Evolutionary conservation across 2,888 invertebrate genomes (phyloP).

Genomic region (Diloba caeruleocephala): DNA sequence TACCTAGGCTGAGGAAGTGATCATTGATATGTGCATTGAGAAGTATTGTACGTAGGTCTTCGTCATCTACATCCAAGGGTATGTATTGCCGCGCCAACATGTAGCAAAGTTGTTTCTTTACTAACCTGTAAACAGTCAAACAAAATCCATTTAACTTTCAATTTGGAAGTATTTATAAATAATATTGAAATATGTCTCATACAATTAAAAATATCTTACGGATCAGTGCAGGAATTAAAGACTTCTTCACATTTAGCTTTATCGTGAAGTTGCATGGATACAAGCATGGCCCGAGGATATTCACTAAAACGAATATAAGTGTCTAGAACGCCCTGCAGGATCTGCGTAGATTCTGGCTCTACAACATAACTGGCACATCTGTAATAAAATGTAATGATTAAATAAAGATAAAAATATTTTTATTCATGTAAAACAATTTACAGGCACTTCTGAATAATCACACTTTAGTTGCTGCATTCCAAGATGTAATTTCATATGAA

Average conservation of each 20-base stretch:
- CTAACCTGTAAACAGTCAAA: constrained; percentile 88
- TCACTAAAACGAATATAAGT: constrained; percentile 96
- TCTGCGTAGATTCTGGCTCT: constrained; percentile 96
- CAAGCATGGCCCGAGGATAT: constrained; percentile 96
- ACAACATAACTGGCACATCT: constrained; percentile 99
- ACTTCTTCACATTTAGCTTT: constrained; percentile 94
- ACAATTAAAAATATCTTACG: constrained; percentile 90
- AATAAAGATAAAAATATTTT: no score
- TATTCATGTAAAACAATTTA: no score
- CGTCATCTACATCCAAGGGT: constrained; percentile 94
- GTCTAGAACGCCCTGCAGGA: constrained; percentile 94
- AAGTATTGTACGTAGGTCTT: constrained; percentile 96
- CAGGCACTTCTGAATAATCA: no score
- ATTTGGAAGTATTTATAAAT: no score
- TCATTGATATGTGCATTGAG: constrained; percentile 98
- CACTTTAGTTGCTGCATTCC: no score
- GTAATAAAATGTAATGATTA: constrained; percentile 60
- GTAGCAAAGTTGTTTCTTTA: constrained; percentile 98
- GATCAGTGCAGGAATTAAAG: constrained; percentile 95
- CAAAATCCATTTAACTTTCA: background rate
- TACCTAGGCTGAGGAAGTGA: constrained; percentile 96
- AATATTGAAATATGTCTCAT: no score
- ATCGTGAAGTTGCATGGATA: constrained; percentile 97
- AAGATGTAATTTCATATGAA: no score
- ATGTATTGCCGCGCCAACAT: constrained; percentile 98